These are phyloP conservation scores for Choristoneura fumiferana DNA, from an alignment of 1,140 invertebrate species.

Conservation along the genomic window DNA sequence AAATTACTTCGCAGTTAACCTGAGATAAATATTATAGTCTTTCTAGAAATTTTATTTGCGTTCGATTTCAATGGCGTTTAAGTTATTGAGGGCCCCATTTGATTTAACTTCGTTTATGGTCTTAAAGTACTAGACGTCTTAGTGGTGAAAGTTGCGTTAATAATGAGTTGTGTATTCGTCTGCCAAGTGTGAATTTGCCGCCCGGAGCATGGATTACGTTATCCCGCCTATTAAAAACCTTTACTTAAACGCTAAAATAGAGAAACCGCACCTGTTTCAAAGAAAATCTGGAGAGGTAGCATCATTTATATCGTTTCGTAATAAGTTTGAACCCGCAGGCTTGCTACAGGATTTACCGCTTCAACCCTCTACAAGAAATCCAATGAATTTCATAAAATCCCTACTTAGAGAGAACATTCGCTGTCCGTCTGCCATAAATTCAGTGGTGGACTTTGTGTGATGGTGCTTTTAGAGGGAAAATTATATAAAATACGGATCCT, in stretches of 20 bases:
- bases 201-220: too few relatives aligned
- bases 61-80: too few relatives aligned
- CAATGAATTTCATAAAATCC: slow-evolving; percentile 18
- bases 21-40: too few relatives aligned
- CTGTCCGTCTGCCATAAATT: slow-evolving; percentile 11
- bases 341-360: slow-evolving; percentile 8
- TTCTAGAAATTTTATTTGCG: too few relatives aligned
- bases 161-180: too few relatives aligned
- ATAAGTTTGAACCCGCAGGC: slow-evolving; percentile 10
- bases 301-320: slow-evolving; percentile 10
- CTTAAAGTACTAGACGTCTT: too few relatives aligned
- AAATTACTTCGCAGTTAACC: too few relatives aligned
- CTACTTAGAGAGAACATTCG: slow-evolving; percentile 4
- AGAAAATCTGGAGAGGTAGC: slow-evolving; percentile 8
- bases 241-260: not conserved
- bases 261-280: not conserved
- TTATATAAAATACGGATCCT: not conserved
- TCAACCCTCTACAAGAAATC: slow-evolving; percentile 6
- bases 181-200: too few relatives aligned
- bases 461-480: not conserved
- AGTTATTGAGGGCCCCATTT: too few relatives aligned
- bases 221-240: not conserved
- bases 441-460: not conserved
- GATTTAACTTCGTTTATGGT: too few relatives aligned
- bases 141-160: too few relatives aligned